phyloP scores from a whole-genome alignment of 2,797 vertebrate genomes.

The Silurus aristotelis region DNA sequence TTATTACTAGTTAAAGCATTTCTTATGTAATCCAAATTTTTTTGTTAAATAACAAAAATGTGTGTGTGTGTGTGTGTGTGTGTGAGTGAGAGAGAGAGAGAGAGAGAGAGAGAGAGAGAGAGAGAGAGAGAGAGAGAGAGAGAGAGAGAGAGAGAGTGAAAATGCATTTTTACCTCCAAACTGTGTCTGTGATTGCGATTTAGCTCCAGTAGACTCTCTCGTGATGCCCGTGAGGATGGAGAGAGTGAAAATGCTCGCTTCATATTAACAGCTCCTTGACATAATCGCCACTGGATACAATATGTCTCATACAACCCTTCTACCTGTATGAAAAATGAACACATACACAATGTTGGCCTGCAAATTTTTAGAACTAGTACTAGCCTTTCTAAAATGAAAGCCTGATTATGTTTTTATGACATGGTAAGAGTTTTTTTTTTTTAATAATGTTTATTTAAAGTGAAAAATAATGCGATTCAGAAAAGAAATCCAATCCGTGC shows the following conservation, averaged over 20 bases:
- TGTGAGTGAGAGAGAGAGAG: neutral
- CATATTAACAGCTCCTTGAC: constrained; percentile 92
- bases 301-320: constrained; percentile 94
- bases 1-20: neutral
- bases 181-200: constrained; percentile 87
- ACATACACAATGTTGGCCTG: no score
- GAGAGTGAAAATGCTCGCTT: constrained; percentile 85
- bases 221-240: constrained; percentile 84
- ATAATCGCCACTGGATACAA: constrained; percentile 88
- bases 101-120: no score
- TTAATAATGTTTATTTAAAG: no score
- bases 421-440: neutral
- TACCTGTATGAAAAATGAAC: constrained; percentile 72
- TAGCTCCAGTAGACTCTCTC: constrained; percentile 91
- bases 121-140: neutral
- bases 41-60: neutral
- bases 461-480: neutral
- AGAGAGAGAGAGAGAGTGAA: neutral
- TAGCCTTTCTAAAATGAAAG: neutral
- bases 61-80: neutral
- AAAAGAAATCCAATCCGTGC: neutral
- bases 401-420: neutral
- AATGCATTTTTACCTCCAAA: constrained; percentile 61
- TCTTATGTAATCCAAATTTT: neutral
- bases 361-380: neutral